These are phyloP conservation scores for Calephelis perditalis DNA, from an alignment of 2,888 invertebrate species.

Conservation along the genomic window DNA sequence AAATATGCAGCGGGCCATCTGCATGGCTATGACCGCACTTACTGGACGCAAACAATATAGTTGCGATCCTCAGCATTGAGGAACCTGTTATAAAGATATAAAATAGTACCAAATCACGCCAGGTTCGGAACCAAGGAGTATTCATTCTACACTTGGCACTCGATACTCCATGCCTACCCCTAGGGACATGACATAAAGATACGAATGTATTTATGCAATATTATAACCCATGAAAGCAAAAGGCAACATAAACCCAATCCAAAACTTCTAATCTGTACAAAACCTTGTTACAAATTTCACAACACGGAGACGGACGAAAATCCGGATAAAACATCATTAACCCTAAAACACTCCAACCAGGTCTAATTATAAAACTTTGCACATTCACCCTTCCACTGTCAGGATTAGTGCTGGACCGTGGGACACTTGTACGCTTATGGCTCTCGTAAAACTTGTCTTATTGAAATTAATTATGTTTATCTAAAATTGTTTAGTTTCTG, in stretches of 20 bases:
- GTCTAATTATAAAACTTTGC: background rate
- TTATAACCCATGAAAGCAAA: background rate
- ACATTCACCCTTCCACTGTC: background rate
- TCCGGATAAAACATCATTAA: background rate
- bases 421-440: background rate
- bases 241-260: background rate
- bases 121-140: too few species aligned
- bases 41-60: too few species aligned
- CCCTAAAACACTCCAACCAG: slow-evolving; percentile 5
- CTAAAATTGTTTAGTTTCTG: background rate
- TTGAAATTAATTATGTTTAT: slow-evolving; percentile 3
- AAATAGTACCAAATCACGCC: too few species aligned
- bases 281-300: background rate
- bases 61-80: too few species aligned
- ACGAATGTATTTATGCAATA: too few species aligned
- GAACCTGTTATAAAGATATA: too few species aligned
- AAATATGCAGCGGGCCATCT: too few species aligned
- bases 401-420: background rate
- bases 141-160: too few species aligned
- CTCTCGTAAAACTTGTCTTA: background rate
- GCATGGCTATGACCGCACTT: too few species aligned
- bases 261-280: background rate
- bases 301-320: background rate
- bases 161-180: too few species aligned
- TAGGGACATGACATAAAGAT: too few species aligned